These are phyloP conservation scores for Heliothis peltigera DNA, from an alignment of 2,888 invertebrate species.

Conservation along the genomic window DNA sequence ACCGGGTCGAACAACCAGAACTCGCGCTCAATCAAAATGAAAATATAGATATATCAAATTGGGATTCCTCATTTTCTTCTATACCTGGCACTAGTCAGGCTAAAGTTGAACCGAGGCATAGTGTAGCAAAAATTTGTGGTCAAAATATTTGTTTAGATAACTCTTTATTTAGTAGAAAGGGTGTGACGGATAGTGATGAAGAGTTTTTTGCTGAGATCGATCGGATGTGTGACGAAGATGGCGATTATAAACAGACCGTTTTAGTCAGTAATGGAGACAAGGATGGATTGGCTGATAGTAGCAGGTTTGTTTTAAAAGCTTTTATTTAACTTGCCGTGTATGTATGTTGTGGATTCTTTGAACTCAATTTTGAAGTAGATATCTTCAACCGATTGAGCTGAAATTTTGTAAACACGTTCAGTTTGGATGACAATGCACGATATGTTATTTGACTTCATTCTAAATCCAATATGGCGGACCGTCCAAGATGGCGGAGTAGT, in stretches of 20 bases:
- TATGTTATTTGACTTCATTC: too few species aligned
- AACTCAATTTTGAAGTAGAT: too few species aligned
- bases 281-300: constrained; percentile 29
- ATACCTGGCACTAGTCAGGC: constrained; percentile 77
- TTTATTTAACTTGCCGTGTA: too few species aligned
- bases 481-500: too few species aligned
- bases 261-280: constrained; percentile 70
- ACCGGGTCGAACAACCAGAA: constrained; percentile 16
- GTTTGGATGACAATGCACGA: too few species aligned
- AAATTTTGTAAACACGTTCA: too few species aligned
- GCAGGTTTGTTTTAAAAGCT: too few species aligned
- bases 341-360: too few species aligned
- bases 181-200: constrained; percentile 74
- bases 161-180: constrained; percentile 77
- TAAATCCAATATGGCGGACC: too few species aligned
- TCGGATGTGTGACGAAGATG: constrained; percentile 61
- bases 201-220: constrained; percentile 82
- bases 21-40: background rate
- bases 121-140: constrained; percentile 84
- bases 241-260: constrained; percentile 74
- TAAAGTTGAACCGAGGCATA: constrained; percentile 64
- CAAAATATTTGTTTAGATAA: constrained; percentile 87
- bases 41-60: constrained; percentile 78
- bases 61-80: constrained; percentile 70
- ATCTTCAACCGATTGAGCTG: too few species aligned